Base-by-base conservation (phyloP, 2,888 invertebrate species). In the Erynnis tages region DNA sequence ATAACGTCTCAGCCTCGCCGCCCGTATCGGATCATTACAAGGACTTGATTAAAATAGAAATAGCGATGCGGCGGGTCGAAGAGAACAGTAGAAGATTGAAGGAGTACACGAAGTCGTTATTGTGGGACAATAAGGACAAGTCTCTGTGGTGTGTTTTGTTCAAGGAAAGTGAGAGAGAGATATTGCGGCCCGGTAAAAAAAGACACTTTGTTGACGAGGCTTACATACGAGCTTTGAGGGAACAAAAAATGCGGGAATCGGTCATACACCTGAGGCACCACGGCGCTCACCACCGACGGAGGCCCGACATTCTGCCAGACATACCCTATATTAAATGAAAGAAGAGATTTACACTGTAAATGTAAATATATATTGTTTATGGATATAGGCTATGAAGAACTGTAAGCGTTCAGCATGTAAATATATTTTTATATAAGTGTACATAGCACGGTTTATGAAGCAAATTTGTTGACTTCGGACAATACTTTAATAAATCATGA, bases 81-180 rank as follows among this genome's bases (percentile, higher is more conserved):
- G 89, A 89, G 63, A 89, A 89, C 56, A 89, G 89, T 68, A 74
- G 89, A 54, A 72, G 88, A 69, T 76, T 89, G 66, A 89, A 88
- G 66, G 88, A 89, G 73, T 89, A 89, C 62, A 88, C 89, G 46
- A 88, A 87, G 63, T 86, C 87, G 53, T 78, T 89, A 67, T 68
- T 89, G 59, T 89, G 89, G 89, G 88, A 89, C 68, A 89, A 88
- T 66, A 89, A 88, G 65, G 89, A 89, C 62, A 89, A 89, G 69
- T 88, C 88, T 49, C 70, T 89, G 64, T 89, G 89, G 89, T 89
- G 89, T 78, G 86, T 89, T 71, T 79, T 89, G 71, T 89, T 89
- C 66, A 89, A 89, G 63, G 87, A 89, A 53, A 82, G 83, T 73
- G 86, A 79, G 60, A 73, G 69, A 54, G 59, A 54, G 55, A 60